Base-by-base conservation (phyloP, 2,888 invertebrate genomes). In the Drosophila robusta region DNA sequence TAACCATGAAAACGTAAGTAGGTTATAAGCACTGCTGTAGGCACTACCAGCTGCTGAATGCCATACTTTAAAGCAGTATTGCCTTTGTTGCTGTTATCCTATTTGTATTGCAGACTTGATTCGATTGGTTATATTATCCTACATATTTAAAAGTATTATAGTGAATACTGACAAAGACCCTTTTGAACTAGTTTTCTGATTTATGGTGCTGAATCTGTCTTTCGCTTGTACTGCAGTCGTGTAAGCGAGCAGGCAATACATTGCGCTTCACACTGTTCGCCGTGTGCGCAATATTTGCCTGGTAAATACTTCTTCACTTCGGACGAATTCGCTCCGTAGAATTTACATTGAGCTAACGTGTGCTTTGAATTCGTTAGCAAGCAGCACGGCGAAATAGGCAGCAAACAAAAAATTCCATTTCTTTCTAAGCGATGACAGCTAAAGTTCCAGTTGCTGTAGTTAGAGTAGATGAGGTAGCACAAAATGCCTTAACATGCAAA, bases 181-280 rank as follows among this genome's bases (percentile, higher is more conserved):
- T 9, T 32, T 11, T 32, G 11, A 32, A 32, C 4, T 32, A 3
- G 11, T 32, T 4, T 32, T 32, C 32, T 1, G 3, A 29, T 9
- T 29, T 26, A 2, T 8, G 26, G 32, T 11, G 32, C 3, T 32
- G 11, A 32, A 32, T 32, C 34, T 9, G 29, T 0, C 22, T 22
- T 22, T 22, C 22, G 22, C 22, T 4, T 22, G 22, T 22, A 22
- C 22, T 22, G 22, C 4, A 1, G n/a, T n/a, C 29, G 29, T 42
- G 52, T 42, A 18, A 54, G 52, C 32, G 52, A 54, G 42, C n/a
- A 32, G 3, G 34, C 32, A 34, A 4, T 22, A 54, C 22, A 14
- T 4, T n/a, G 11, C 4, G 1, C 16, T 12, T 11, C 3, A 2
- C 26, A 29, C 11, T 41, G 12, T 41, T 41, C 18, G 22, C 9